These are phyloP conservation scores for Cossypha dichroa DNA, from an alignment of 2,797 vertebrate genomes.

Conservation along the genomic window DNA sequence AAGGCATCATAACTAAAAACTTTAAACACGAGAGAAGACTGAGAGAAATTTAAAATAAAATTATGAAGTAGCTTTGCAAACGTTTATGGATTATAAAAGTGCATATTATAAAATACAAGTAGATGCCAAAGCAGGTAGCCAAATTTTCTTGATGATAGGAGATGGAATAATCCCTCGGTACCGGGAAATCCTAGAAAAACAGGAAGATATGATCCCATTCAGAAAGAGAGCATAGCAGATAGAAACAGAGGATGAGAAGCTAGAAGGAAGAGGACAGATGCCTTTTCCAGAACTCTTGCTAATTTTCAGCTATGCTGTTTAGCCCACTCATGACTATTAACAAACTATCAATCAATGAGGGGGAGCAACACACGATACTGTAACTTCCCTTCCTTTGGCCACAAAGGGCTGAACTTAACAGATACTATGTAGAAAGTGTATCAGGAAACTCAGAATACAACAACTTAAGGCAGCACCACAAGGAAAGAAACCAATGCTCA, in stretches of 20 bases:
- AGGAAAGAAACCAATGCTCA: background rate
- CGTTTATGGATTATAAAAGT: background rate
- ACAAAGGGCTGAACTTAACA: background rate
- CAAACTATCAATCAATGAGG: background rate
- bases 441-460: background rate
- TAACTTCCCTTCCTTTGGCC: background rate
- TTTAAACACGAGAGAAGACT: background rate
- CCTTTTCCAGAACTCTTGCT: background rate
- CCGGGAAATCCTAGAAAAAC: background rate
- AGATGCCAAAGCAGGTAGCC: background rate
- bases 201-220: background rate
- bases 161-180: background rate
- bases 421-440: background rate
- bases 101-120: background rate
- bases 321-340: background rate
- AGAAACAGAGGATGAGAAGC: background rate
- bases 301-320: background rate
- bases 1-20: background rate
- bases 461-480: background rate
- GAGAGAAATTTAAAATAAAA: background rate
- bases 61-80: background rate
- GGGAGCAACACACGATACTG: rapidly evolving
- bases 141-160: background rate
- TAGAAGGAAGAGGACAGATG: background rate
- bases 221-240: background rate